Evolutionary conservation across 1,140 invertebrate species (phyloP), one percentile per base, ranked within the genome.

Genomic region (Bombus ignitus): DNA sequence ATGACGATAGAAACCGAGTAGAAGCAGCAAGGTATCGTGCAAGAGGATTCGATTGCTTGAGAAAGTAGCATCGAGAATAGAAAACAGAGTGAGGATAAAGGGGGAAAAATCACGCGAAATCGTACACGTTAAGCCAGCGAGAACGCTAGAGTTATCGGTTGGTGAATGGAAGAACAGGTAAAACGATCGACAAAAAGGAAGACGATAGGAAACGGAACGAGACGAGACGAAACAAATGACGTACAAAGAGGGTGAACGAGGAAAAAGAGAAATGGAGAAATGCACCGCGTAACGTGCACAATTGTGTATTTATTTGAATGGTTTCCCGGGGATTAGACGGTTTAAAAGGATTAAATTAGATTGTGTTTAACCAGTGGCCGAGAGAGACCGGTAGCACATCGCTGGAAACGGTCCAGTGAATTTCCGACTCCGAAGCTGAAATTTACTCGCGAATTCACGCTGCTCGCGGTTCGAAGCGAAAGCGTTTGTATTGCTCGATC

Each of bases 301-400:
- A 53, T 83, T 77, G 47, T 87, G 88, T 89, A 89, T 89, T 89
- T 89, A 89, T 89, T 87, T 83, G 80, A 78, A 89, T 57, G 72
- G 57, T 89, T 81, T 87, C 81, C 53, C 62, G n/a, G 32, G 44
- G 81, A 89, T 89, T 87, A 89, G 72, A 89, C 59, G 80, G 73
- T 87, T 89, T 87, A 87, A 89, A 89, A 83, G 76, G 88, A 89
- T 89, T 89, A 66, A 89, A 87, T 89, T 87, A 89, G 88, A 87
- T 87, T 74, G 72, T 70, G 77, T 89, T 83, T 89, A 89, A 89
- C 75, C 78, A 80, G 84, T 68, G 66, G 66, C 28, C 78, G n/a
- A 57, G 71, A 81, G 70, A 42, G 68, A 44, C 71, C 6, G 70
- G 71, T 57, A 62, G 42, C 71, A 42, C 83, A 32, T 44, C 3